Evolutionary conservation across 1,140 invertebrate genomes (phyloP), one percentile per base, ranked within the genome.

Genomic region (Drosophila subobscura): DNA sequence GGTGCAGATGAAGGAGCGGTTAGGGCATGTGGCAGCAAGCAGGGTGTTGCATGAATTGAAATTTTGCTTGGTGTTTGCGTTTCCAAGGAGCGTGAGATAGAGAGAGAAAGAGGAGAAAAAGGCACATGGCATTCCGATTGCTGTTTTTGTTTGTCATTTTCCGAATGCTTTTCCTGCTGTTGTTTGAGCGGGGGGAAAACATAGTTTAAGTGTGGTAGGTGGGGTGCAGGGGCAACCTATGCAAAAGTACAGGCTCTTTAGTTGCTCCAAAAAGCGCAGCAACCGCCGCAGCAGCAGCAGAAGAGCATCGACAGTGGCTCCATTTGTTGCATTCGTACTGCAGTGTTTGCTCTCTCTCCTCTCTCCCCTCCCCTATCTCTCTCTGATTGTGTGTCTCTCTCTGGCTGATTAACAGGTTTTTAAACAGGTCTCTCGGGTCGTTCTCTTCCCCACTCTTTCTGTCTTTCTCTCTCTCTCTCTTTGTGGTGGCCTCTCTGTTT

Each of bases 401-500:
- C 54, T 37, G 60, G 47, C 79, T 79, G 67, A 85, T 58, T 76
- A 85, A 85, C 80, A 86, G 81, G 80, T 85, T 85, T 85, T 86
- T 58, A 78, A 86, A 86, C 83, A 86, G 81, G 83, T 88, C 83
- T 88, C 81, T 65, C 68, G 55, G 59, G 66, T 77, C 53, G 50
- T 40, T 27, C 55, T 27, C 22, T 41, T 45, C 2, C 44, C 42
- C 41, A n/a, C n/a, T 7, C 40, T 22, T 37, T 22, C 29, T 14
- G 33, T 47, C 29, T 37, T 37, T 37, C 53, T 25, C 52, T 40
- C 44, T 56, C n/a, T 20, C 41, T 40, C 51, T 53, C 47, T 27
- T 14, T 53, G 20, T 29, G 12, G 33, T 4, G 33, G 50, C 44
- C 33, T 55, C 50, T 51, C 72, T 72, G 67, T 71, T 72, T 72